phyloP scores from a whole-genome alignment of 2,113 vertebrate genomes.

The Vulpes vulpes region DNA sequence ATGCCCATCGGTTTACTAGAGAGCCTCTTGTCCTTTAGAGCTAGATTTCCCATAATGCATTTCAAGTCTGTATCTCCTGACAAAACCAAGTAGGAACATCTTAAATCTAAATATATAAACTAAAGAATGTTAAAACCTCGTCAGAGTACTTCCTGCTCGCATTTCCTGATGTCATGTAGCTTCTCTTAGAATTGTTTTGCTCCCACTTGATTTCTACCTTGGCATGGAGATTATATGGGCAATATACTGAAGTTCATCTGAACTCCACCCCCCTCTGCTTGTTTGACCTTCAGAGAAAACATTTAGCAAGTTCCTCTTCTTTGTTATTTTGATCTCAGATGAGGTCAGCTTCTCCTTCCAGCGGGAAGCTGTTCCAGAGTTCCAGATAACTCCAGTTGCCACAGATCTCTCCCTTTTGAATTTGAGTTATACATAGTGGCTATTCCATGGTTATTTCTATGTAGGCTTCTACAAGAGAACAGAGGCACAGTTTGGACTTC shows the following conservation, averaged over 20 bases:
- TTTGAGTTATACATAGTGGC: fast-evolving
- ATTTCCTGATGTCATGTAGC: background rate
- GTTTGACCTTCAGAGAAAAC: background rate
- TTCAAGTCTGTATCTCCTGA: fast-evolving
- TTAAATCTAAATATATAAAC: background rate
- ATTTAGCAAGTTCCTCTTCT: background rate
- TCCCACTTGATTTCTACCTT: background rate
- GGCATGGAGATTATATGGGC: background rate
- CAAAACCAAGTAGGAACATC: background rate
- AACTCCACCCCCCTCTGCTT: background rate
- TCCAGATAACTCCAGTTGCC: background rate
- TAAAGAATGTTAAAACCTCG: fast-evolving
- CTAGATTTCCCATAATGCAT: background rate
- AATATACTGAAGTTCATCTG: background rate
- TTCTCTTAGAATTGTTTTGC: background rate
- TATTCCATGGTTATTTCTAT: fast-evolving
- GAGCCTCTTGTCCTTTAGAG: background rate
- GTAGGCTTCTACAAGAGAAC: fast-evolving
- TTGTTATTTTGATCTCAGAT: background rate
- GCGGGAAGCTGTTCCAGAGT: background rate
- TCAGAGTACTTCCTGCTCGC: background rate
- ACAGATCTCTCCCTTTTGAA: background rate
- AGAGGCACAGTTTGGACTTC: background rate
- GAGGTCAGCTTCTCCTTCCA: background rate
- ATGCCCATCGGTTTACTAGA: background rate